These are phyloP conservation scores for Leucophora obtusa DNA, from an alignment of 2,888 invertebrate species.

Conservation along the genomic window DNA sequence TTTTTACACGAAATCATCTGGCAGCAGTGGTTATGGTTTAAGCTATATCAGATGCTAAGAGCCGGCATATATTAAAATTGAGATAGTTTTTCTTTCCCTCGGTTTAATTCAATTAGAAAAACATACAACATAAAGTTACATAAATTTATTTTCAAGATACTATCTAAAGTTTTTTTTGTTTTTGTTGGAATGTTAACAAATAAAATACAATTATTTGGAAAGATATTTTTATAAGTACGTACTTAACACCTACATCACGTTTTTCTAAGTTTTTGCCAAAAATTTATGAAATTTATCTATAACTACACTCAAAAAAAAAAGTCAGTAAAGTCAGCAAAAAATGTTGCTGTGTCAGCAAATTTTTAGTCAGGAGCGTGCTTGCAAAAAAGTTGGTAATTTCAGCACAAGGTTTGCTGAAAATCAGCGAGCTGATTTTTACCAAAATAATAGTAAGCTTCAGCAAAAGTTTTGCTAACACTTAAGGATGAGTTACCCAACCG, in stretches of 20 bases:
- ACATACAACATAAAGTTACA: background rate
- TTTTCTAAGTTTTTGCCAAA: conserved; percentile 20
- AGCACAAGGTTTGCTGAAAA: too few species aligned
- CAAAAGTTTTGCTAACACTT: too few species aligned
- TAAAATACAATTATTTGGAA: background rate
- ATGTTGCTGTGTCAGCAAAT: too few species aligned
- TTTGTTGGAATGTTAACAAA: background rate
- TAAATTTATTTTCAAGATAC: background rate
- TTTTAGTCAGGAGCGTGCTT: too few species aligned
- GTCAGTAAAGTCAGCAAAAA: too few species aligned
- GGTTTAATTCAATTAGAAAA: background rate
- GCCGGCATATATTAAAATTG: background rate
- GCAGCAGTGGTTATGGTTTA: too few species aligned
- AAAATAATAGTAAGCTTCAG: too few species aligned
- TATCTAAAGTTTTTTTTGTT: background rate
- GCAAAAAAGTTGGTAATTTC: too few species aligned
- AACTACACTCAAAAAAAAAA: too few species aligned
- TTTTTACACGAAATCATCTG: too few species aligned
- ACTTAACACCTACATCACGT: conserved; percentile 62
- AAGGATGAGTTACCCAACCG: too few species aligned
- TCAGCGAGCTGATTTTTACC: too few species aligned
- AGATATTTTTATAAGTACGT: conserved; percentile 42
- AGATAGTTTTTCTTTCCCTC: background rate
- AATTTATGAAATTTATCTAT: conserved; percentile 1
- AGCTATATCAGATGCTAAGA: background rate